phyloP scores from a whole-genome alignment of 1,140 invertebrate species.

The Cataglyphis hispanica region DNA sequence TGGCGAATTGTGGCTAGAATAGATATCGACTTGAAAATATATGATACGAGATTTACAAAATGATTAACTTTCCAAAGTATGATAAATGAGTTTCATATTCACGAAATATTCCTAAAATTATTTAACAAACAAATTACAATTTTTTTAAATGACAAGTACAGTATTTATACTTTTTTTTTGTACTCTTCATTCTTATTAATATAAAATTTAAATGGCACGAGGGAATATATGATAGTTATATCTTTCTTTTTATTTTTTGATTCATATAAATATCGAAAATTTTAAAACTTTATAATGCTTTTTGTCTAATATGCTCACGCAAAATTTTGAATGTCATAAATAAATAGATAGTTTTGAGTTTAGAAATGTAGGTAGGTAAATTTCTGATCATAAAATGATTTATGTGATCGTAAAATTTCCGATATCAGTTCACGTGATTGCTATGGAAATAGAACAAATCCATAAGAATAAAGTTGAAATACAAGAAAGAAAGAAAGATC shows the following conservation, averaged over 20 bases:
- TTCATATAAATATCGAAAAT: slow-evolving; percentile 2
- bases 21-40: slow-evolving; percentile 36
- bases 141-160: neutral
- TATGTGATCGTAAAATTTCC: slow-evolving; percentile 10
- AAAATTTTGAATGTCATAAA: neutral
- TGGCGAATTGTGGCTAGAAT: neutral
- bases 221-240: neutral
- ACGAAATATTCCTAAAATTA: neutral
- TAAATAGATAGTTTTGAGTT: slow-evolving; percentile 24
- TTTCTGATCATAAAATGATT: slow-evolving; percentile 54
- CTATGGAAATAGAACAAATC: neutral
- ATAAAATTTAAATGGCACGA: neutral
- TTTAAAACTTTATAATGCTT: slow-evolving; percentile 1
- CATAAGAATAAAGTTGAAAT: slow-evolving; percentile 17
- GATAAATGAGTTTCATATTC: neutral
- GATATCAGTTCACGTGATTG: neutral
- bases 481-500: neutral
- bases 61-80: neutral
- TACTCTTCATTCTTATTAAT: neutral
- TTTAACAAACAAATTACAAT: neutral
- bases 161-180: neutral
- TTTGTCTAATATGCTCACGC: neutral
- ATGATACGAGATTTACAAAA: neutral
- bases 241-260: neutral
- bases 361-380: slow-evolving; percentile 6